phyloP scores from a whole-genome alignment of 2,888 invertebrate species.

The Philaethria dido region DNA sequence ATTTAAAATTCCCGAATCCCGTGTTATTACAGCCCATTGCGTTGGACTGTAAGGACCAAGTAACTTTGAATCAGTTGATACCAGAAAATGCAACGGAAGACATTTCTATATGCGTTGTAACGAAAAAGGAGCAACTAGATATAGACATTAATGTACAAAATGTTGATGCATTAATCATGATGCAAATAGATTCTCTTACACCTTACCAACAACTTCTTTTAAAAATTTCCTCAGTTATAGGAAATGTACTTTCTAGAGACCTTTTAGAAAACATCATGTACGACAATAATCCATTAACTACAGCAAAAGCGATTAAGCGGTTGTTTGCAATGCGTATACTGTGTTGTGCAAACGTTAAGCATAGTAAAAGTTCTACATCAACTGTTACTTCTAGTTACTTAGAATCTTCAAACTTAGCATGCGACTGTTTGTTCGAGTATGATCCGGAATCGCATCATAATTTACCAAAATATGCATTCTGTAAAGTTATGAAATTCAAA shows the following conservation, averaged over 20 bases:
- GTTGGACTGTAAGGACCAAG: conserved; percentile 61
- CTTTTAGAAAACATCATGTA: conserved; percentile 81
- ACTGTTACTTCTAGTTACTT: conserved; percentile 45
- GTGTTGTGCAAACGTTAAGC: conserved; percentile 74
- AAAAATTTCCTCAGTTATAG: conserved; percentile 85
- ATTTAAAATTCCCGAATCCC: conserved; percentile 68
- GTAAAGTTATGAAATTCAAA: conserved; percentile 83
- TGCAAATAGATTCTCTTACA: conserved; percentile 82
- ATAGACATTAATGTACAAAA: conserved; percentile 71
- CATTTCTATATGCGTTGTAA: conserved; percentile 65
- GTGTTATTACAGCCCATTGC: conserved; percentile 65
- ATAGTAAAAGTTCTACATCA: conserved; percentile 49
- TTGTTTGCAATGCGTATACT: conserved; percentile 82
- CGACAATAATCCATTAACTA: conserved; percentile 73
- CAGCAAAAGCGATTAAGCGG: conserved; percentile 81
- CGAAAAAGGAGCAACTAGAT: conserved; percentile 63
- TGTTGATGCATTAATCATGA: conserved; percentile 76
- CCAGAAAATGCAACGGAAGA: conserved; percentile 57
- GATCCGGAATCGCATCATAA: conserved; percentile 60
- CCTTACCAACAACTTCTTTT: conserved; percentile 84
- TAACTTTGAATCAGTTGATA: conserved; percentile 57
- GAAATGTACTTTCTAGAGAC: conserved; percentile 78
- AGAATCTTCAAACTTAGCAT: conserved; percentile 52
- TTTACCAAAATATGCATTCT: conserved; percentile 82
- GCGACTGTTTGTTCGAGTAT: conserved; percentile 71